Base-by-base conservation (phyloP, 2,113 vertebrate genomes). In the Anguilla rostrata region DNA sequence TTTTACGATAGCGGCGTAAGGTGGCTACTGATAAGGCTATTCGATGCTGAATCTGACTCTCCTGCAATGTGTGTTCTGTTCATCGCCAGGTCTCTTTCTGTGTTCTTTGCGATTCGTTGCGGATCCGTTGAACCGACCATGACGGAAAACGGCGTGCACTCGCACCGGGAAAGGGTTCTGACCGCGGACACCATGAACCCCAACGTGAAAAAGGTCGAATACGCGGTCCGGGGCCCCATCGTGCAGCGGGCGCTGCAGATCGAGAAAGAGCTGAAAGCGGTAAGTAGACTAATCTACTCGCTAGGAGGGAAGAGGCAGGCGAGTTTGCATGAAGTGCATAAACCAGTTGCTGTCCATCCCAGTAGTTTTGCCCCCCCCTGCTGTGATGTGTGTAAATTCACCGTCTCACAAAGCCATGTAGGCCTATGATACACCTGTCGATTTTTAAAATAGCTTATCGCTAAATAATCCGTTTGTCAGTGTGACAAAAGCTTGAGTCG, bases 101-200 rank as follows among this genome's bases (percentile, higher is more conserved):
- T 26, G 46, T 22, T 85, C 46, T 20, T 78, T 41, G 46, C 78
- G n/a, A 49, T 71, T 60, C 57, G 81, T 46, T 39, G 53, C 66
- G 49, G 46, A 78, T 34, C 83, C 39, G 18, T 82, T 46, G 82
- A 79, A 34, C 82, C 20, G 57, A 83, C 46, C 7, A 95, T 95
- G 95, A 92, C 89, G 0, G 91, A 93, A 78, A 92, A 92, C 5
- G 90, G 90, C 0, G 18, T 63, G 53, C 91, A 87, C 3, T 5
- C 66, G 18, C 4, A n/a, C 34, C 78, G 40, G 85, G 90, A 87
- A 7, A 96, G 92, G 91, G 96, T 97, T 87, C 92, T 98, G 82
- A 98, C 94, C 0, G 3, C 96, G 91, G 96, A 95, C 83, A 96
- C 89, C 86, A 97, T 98, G 96, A 98, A 98, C 94, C 96, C 95